Base-by-base conservation (phyloP, 1,140 invertebrate genomes). In the Pomacea maculata region DNA sequence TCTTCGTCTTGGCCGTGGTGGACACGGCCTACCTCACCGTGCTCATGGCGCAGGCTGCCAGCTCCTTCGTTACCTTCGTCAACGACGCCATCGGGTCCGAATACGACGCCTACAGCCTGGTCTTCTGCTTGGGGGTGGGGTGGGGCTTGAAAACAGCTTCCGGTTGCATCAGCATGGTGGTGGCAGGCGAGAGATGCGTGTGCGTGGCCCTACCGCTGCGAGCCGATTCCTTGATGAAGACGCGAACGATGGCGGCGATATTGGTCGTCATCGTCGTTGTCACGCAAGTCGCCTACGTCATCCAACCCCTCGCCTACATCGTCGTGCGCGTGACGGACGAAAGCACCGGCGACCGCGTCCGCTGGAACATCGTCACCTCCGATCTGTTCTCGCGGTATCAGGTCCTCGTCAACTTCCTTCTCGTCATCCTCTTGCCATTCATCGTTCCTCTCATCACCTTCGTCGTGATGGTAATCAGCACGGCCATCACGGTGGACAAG, bases 331-430 rank as follows among this genome's bases (percentile, higher is more conserved):
- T 61, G 1, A 8, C 15, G 11, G 57, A 9, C 57, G 54, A 21
- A 2, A 21, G 11, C 15, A 45, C 45, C 19, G 25, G 11, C 19
- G 75, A 64, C 57, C 2, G 7, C 15, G 34, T 64, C 8, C 55
- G 12, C 29, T 76, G 75, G 75, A 76, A 65, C 75, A 76, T 76
- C 75, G 75, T 76, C 61, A 76, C 57, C 57, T 64, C 75, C n/a
- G 25, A 64, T 3, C 10, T 76, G 19, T 65, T 64, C 61, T 29
- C 19, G 9, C 57, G 64, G 21, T 29, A 76, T 57, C 19, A 57
- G 57, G 61, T 64, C 21, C n/a, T 76, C 57, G 21, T 76, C n/a
- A 63, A 76, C 57, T 64, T 76, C 75, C 17, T 76, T 63, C 75
- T 76, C 75, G 61, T 76, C 75, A 63, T 76, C 64, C 61, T 76